Base-by-base conservation (phyloP, 2,888 invertebrate genomes). In the Acanthacorydalis orientalis region DNA sequence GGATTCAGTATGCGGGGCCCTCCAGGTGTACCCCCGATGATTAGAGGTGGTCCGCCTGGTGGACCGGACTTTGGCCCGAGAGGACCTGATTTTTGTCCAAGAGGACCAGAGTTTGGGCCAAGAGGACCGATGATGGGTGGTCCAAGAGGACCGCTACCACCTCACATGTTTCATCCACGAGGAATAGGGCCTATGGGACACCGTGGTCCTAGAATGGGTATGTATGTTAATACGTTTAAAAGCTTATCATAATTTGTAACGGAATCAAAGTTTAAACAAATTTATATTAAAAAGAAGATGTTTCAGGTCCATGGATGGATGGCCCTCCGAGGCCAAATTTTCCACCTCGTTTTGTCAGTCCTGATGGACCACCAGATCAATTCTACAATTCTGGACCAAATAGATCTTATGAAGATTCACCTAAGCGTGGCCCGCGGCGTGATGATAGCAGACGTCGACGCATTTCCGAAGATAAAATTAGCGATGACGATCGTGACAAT, bases 311-410 rank as follows among this genome's bases (percentile, higher is more conserved):
- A 45, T 73, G 70, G 72, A 68, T 51, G 64, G 68, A 51, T 59
- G 64, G 48, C 41, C 48, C 60, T 1, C 68, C 66, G 51, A 67
- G 65, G 3, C 60, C 69, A 4, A 69, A 68, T 57, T 70, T 69
- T 44, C 51, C 53, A 34, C 58, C 58, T n/a, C 54, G 57, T 42
- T 60, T 57, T 51, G 50, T 68, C 63, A 65, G 56, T 1, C 68
- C 68, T 14, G 51, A 51, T 6, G 55, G 45, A 64, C 64, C 0
- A 57, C 42, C 47, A 33, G 42, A 47, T 15, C 50, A 48, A 33
- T 47, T 55, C 32, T 59, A 53, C 46, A 57, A 56, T 7, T 31
- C 43, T 23, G 46, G 47, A 15, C 50, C 48, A 1, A 31, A 39
- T 8, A 40, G 51, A 32, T 46, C 50, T 1, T 43, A 40, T 16